Evolutionary conservation across 1,140 invertebrate species (phyloP).

Genomic region (Brachionus plicatilis): DNA sequence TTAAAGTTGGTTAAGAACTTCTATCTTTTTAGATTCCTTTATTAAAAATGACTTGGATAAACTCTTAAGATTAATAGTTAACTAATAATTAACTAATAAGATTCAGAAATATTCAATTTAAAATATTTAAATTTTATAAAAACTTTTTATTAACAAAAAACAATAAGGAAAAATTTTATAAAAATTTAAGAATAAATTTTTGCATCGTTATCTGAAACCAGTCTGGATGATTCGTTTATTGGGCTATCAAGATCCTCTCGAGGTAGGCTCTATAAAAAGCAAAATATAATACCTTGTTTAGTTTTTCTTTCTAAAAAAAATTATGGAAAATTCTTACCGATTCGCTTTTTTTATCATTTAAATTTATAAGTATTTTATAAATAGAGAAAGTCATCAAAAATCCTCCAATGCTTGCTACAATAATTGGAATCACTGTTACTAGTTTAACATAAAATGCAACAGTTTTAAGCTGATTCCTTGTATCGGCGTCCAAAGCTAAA

Average conservation of each 20-base stretch:
- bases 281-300: background rate
- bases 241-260: background rate
- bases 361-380: background rate
- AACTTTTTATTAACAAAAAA: no score
- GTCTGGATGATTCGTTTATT: background rate
- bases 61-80: no score
- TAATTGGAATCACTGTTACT: background rate
- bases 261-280: background rate
- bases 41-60: no score
- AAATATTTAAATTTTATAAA: no score
- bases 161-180: background rate
- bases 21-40: no score
- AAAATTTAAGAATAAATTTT: slow-evolving; percentile 19
- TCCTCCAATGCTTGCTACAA: background rate
- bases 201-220: background rate
- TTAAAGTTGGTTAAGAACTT: no score
- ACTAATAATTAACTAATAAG: no score
- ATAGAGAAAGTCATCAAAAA: background rate
- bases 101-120: no score
- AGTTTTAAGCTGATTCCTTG: background rate
- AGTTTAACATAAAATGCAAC: background rate
- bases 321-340: background rate
- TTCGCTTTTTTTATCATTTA: background rate
- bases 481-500: background rate
- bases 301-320: background rate